Base-by-base conservation (phyloP, 2,888 invertebrate genomes). In the Aporophyla lueneburgensis region DNA sequence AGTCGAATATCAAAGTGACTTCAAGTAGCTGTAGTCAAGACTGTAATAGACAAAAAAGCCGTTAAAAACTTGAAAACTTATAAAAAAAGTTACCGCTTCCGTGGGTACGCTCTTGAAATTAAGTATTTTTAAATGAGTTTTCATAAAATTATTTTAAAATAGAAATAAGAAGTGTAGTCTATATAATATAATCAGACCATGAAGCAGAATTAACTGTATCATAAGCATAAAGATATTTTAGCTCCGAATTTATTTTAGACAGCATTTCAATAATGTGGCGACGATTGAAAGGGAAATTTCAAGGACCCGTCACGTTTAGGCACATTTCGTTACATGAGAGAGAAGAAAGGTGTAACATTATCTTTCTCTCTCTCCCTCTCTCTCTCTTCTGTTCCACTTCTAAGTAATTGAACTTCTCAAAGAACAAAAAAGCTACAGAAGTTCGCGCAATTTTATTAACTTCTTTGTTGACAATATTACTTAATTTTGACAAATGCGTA, bases 41-140 rank as follows among this genome's bases (percentile, higher is more conserved):
- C 59, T 16, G 40, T 58, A 61, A 73, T 53, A 70, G 19, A 66
- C 61, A 77, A 76, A 71, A 58, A 33, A 62, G 27, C 21, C 7
- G 69, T 59, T 73, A 51, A 61, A 73, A 71, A 71, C 72, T 70
- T 62, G 46, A 54, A 76, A 69, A 24, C 61, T 2, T 16, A 6
- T 19, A 65, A 58, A 77, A 78, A 56, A 71, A 21, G 1, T 56
- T 71, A n/a, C 71, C 61, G 76, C 71, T 79, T 81, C 81, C 77
- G 70, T 72, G 71, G 63, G 43, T 49, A 19, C 19, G 40, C 40
- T 77, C 69, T 71, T 80, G 33, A 67, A 72, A 61, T 51, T 46
- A 72, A 51, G 21, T 46, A 5, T 51, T 51, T 68, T 19, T 19
- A 21, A 53, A 49, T n/a, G 2, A 1, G 24, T 24, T 76, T 67